A percentile compares a stretch with the other conserved stretches of the same genome.
phyloP scores from a whole-genome alignment of 2,888 invertebrate genomes.

The Thecocarcelia acutangulata region DNA sequence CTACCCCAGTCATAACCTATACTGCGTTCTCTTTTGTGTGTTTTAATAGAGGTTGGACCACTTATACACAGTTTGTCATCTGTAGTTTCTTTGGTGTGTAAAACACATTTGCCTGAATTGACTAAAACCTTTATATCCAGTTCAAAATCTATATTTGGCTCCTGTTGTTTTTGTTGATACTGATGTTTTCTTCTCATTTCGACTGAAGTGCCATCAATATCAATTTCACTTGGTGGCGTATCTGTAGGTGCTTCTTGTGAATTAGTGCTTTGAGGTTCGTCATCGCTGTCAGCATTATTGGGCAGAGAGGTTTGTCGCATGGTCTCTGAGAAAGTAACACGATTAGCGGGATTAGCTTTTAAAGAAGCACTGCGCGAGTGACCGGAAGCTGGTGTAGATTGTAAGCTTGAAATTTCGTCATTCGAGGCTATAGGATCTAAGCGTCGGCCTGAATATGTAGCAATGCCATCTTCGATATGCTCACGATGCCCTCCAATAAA shows the following conservation, averaged over 20 bases:
- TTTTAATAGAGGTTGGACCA: slow-evolving; percentile 74
- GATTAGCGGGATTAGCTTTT: slow-evolving; percentile 82
- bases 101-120: slow-evolving; percentile 97
- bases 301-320: slow-evolving; percentile 88
- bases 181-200: slow-evolving; percentile 84
- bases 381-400: slow-evolving; percentile 87
- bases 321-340: slow-evolving; percentile 81
- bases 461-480: slow-evolving; percentile 82
- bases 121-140: slow-evolving; percentile 97
- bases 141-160: slow-evolving; percentile 97
- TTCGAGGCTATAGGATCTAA: slow-evolving; percentile 81
- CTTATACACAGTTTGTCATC: slow-evolving; percentile 84
- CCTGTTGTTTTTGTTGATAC: slow-evolving; percentile 82
- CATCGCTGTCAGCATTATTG: slow-evolving; percentile 86
- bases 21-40: slow-evolving; percentile 80
- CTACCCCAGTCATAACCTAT: slow-evolving; percentile 82
- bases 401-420: slow-evolving; percentile 79
- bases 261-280: slow-evolving; percentile 84
- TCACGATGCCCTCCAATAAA: slow-evolving; percentile 88
- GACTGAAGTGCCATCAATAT: slow-evolving; percentile 85
- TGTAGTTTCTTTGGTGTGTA: slow-evolving; percentile 92
- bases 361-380: slow-evolving; percentile 88
- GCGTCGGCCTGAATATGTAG: slow-evolving; percentile 72
- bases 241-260: slow-evolving; percentile 73
- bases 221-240: slow-evolving; percentile 82